Evolutionary conservation across 2,888 invertebrate species (phyloP).

Genomic region (Nebria brevicollis): DNA sequence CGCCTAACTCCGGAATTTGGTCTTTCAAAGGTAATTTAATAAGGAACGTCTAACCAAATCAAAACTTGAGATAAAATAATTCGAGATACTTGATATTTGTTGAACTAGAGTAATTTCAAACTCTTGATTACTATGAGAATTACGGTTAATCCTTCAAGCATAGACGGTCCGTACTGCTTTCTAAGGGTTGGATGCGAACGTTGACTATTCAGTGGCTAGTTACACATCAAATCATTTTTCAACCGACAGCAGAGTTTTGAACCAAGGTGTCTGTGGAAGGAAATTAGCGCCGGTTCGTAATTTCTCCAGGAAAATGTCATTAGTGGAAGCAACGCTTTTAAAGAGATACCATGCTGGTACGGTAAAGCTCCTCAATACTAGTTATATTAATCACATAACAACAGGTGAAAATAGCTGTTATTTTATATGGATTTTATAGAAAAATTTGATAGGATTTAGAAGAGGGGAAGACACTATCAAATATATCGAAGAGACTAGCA

Average conservation of each 20-base stretch:
- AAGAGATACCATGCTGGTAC: conserved; percentile 25
- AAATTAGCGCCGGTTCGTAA: conserved; percentile 38
- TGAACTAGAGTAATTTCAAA: background rate
- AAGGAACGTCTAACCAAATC: background rate
- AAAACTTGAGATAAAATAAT: background rate
- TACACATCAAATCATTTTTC: conserved; percentile 31
- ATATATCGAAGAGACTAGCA: too few relatives aligned
- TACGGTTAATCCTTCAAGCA: background rate
- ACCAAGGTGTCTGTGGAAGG: background rate
- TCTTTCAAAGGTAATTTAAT: background rate
- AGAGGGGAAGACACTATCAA: too few relatives aligned
- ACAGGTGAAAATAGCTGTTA: background rate
- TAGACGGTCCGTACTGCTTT: background rate
- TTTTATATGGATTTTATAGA: background rate
- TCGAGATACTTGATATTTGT: background rate
- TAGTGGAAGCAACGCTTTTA: conserved; percentile 30
- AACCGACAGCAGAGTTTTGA: background rate
- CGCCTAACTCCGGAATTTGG: too few relatives aligned
- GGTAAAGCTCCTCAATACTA: conserved; percentile 3
- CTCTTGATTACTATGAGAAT: conserved; percentile 12
- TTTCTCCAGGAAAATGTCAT: conserved; percentile 41
- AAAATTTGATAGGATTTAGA: too few relatives aligned
- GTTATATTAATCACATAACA: background rate
- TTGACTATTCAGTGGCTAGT: background rate
- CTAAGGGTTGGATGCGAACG: background rate